Conservation (phyloP, 2,113 vertebrate genomes). For the Nibea albiflora region DNA sequence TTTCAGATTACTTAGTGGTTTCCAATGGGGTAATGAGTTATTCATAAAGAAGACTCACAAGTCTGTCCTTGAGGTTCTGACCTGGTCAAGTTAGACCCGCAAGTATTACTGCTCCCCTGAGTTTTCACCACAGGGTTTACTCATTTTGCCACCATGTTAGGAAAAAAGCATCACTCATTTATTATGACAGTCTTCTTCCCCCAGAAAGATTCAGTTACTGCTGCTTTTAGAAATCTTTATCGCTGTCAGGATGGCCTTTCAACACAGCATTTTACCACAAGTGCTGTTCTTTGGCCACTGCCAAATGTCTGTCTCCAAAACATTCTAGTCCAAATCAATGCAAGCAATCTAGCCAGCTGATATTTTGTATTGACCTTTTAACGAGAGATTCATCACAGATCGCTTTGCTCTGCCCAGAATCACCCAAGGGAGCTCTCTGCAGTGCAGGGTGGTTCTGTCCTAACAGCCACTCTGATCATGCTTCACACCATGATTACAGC, state of each 20-base stretch:
- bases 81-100: not conserved
- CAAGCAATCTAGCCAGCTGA: constrained; percentile 71
- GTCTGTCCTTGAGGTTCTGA: not conserved
- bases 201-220: constrained; percentile 29
- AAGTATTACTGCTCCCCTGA: not conserved
- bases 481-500: constrained; percentile 40
- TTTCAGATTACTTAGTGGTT: too few relatives aligned
- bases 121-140: too few relatives aligned
- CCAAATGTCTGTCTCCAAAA: constrained; percentile 47
- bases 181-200: constrained; percentile 9
- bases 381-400: constrained; percentile 72
- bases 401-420: constrained; percentile 57
- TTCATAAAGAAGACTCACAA: not conserved
- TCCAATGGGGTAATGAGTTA: not conserved
- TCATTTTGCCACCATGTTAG: not conserved
- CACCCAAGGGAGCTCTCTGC: constrained; percentile 50
- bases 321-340: constrained; percentile 61
- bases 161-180: constrained; percentile 17
- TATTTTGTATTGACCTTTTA: constrained; percentile 77
- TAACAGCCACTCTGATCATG: constrained; percentile 23
- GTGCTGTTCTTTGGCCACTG: constrained; percentile 11
- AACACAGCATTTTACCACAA: constrained; percentile 42
- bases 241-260: constrained; percentile 67
- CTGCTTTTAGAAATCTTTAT: constrained; percentile 56
- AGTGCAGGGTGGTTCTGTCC: constrained; percentile 7